Base-by-base conservation (phyloP, 2,888 invertebrate genomes). In the Dryomyza anilis region DNA sequence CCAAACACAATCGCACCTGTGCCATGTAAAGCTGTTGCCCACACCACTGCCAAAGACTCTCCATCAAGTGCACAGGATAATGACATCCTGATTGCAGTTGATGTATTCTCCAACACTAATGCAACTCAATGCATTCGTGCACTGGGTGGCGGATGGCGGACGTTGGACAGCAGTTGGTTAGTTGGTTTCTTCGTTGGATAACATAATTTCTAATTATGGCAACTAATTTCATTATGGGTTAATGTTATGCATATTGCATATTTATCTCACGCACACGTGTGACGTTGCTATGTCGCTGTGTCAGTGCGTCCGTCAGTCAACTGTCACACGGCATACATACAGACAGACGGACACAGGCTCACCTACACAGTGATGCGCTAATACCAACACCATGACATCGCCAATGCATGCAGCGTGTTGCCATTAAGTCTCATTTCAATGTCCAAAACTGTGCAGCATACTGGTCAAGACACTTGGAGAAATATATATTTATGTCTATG, bases 141-240 rank as follows among this genome's bases (percentile, higher is more conserved):
- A 52, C 58, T 12, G 39, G 12, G 25, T n/a, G 25, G 19, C n/a
- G n/a, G 27, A 25, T 10, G 10, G 23, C n/a, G 45, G 3, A 43
- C 29, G 43, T 14, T 16, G 27, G 39, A 16, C 29, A 27, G 25
- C 29, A 21, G 12, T 10, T 45, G 10, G 30, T 55, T 27, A 23
- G 30, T 27, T 16, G 46, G n/a, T n/a, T n/a, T n/a, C n/a, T n/a
- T n/a, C n/a, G n/a, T n/a, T 30, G 55, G 59, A 53, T 50, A 64
- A 30, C 63, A 64, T 65, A 56, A 68, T 61, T 67, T 65, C 65
- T 63, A 69, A 67, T 67, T 67, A 69, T 63, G 53, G 33, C 66
- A 61, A 36, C 66, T 68, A 67, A 68, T 68, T 68, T 68, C 56
- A 68, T 68, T 68, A 68, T 39, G 33, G 36, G 62, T 59, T 64